A percentile compares a stretch with the other conserved stretches of the same genome.
These are phyloP conservation scores for Epizoanthus stellaris DNA, from an alignment of 92 coral and sea anemone species.

Conservation along the genomic window DNA sequence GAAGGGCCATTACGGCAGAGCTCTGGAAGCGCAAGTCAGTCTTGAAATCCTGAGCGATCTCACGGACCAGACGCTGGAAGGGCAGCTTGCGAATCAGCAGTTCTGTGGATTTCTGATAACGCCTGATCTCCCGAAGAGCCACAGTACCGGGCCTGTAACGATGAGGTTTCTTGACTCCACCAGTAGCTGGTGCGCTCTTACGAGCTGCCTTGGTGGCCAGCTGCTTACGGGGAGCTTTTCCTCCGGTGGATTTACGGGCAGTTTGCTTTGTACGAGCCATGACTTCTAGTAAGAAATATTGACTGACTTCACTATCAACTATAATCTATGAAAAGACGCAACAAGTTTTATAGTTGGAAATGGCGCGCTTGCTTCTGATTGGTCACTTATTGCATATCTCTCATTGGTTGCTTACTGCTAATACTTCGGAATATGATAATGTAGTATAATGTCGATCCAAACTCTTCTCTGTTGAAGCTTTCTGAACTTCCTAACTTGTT, in stretches of 20 bases:
- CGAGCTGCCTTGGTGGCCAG: slow-evolving; percentile 99
- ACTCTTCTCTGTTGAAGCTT: no score
- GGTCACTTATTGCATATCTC: no score
- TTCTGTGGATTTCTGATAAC: slow-evolving; percentile 99
- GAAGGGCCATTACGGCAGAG: slow-evolving; percentile 99
- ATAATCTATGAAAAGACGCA: no score
- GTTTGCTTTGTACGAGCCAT: slow-evolving; percentile 99
- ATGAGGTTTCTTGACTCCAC: slow-evolving; percentile 99
- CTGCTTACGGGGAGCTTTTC: slow-evolving; percentile 98
- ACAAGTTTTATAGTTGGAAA: no score
- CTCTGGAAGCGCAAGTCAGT: slow-evolving; percentile 99
- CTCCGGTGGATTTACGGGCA: slow-evolving; percentile 98
- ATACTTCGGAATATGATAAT: no score
- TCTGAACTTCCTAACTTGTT: no score
- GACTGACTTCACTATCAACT: no score
- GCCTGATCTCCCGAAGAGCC: slow-evolving; percentile 99
- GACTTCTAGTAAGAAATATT: no score
- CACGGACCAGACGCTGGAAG: slow-evolving; percentile 99
- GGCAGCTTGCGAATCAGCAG: slow-evolving; percentile 99
- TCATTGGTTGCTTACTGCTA: no score
- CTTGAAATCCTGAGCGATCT: slow-evolving; percentile 99
- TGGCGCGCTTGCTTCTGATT: no score
- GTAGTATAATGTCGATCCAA: no score
- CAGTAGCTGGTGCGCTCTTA: slow-evolving; percentile 99
- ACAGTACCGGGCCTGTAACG: slow-evolving; percentile 99